A percentile compares a stretch with the other conserved stretches of the same genome.
Conservation (phyloP, 2,113 vertebrate species). For the Ibidorhyncha struthersii region DNA sequence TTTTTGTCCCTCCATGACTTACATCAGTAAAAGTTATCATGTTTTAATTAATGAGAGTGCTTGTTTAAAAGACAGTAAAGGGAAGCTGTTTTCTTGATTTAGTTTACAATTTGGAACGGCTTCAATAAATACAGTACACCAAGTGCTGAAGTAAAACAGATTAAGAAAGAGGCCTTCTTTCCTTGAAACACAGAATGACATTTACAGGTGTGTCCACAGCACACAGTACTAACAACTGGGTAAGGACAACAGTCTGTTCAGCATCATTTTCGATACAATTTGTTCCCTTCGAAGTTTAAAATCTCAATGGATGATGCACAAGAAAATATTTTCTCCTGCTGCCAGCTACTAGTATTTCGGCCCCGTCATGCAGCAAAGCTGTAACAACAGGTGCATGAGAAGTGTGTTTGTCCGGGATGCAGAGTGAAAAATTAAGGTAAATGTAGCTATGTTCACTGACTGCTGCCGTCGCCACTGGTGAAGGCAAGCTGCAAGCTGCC, state of each 20-base stretch:
- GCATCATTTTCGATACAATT: not conserved
- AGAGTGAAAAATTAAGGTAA: not conserved
- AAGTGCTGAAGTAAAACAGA: not conserved
- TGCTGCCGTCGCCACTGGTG: not conserved
- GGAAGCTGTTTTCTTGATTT: slow-evolving; percentile 1
- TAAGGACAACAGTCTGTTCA: not conserved
- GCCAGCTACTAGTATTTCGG: not conserved
- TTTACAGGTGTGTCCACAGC: not conserved
- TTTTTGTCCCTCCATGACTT: not conserved
- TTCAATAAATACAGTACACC: slow-evolving; percentile 43
- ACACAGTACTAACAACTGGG: not conserved
- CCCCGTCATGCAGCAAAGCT: not conserved
- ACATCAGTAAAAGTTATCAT: not conserved
- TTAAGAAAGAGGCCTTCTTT: not conserved
- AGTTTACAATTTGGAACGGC: slow-evolving; percentile 39
- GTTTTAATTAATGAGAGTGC: slow-evolving; percentile 31
- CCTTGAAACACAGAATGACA: not conserved
- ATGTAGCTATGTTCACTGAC: not conserved
- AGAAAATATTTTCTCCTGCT: not conserved
- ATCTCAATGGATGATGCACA: not conserved
- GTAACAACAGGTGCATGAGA: not conserved
- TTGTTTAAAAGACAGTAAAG: slow-evolving; percentile 34
- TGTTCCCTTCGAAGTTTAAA: not conserved
- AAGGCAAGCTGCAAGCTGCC: not conserved
- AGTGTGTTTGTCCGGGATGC: not conserved